phyloP scores from a whole-genome alignment of 2,888 invertebrate species.

The Melanchra persicariae region DNA sequence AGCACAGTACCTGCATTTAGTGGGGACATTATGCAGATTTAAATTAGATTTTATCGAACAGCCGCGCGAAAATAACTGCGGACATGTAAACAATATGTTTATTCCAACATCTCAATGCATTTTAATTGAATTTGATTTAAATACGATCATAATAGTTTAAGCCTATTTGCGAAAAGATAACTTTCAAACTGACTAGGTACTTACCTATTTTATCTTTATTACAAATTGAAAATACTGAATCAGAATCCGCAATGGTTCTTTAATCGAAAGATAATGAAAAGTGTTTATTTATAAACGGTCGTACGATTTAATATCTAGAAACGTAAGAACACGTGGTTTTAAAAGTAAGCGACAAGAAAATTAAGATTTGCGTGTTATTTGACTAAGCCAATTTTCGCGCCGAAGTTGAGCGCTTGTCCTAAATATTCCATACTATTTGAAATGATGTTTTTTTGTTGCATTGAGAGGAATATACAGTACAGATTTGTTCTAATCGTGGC shows the following conservation, averaged over 20 bases:
- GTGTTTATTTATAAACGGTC: slow-evolving; percentile 10
- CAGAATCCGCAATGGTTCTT: slow-evolving; percentile 7
- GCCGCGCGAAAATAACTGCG: background rate
- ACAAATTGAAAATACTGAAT: slow-evolving; percentile 26
- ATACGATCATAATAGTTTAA: background rate
- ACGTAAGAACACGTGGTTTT: slow-evolving; percentile 8
- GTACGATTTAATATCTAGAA: slow-evolving; percentile 21
- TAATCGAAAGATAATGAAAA: slow-evolving; percentile 36
- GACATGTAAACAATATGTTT: background rate
- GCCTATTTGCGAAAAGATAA: slow-evolving; percentile 1
- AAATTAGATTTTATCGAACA: background rate
- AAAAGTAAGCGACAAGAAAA: background rate
- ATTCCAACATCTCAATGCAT: slow-evolving; percentile 19
- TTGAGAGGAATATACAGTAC: slow-evolving; percentile 11
- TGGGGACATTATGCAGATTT: background rate
- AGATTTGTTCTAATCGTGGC: slow-evolving; percentile 15
- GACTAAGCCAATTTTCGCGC: background rate
- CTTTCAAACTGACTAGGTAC: slow-evolving; percentile 6
- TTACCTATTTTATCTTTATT: background rate
- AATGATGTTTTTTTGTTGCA: background rate
- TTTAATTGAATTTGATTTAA: background rate
- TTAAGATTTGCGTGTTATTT: background rate
- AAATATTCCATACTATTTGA: background rate
- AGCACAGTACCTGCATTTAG: background rate
- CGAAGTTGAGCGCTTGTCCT: too few species aligned